A percentile compares a stretch with the other conserved stretches of the same genome.
Conservation (phyloP, 2,113 vertebrate species). For the Dolichotis patagonum region DNA sequence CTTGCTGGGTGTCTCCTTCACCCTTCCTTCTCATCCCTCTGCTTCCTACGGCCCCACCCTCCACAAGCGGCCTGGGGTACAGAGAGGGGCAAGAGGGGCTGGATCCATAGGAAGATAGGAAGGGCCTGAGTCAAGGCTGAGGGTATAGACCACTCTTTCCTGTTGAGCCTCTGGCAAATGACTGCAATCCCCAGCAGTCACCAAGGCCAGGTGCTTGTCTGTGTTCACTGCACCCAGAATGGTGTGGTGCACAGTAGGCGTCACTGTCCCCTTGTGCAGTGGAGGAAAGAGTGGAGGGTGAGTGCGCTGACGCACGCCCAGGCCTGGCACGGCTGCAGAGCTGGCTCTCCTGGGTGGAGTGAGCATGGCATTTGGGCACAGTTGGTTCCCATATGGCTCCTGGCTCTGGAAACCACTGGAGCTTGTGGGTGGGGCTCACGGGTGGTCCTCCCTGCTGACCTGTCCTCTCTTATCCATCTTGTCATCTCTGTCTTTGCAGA, state of each 20-base stretch:
- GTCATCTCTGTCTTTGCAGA: background rate
- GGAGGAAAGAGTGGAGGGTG: background rate
- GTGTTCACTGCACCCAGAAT: background rate
- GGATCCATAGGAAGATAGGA: background rate
- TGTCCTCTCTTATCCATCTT: background rate
- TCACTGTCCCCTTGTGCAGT: background rate
- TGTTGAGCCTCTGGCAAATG: background rate
- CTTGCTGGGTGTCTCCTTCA: background rate
- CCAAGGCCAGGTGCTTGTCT: background rate
- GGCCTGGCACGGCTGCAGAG: background rate
- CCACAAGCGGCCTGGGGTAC: background rate
- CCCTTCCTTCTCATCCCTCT: background rate
- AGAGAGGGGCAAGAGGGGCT: background rate
- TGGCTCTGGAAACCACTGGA: background rate
- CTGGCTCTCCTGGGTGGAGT: background rate
- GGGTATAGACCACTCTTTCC: background rate
- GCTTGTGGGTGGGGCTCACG: background rate
- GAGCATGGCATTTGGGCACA: background rate
- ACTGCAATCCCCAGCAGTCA: background rate
- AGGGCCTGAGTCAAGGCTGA: background rate
- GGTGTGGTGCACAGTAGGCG: background rate
- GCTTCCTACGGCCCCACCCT: background rate
- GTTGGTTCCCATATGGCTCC: background rate
- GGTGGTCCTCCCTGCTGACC: background rate
- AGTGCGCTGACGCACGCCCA: background rate